Conservation (phyloP, 2,888 invertebrate genomes). For the Drepanosiphum platanoidis region DNA sequence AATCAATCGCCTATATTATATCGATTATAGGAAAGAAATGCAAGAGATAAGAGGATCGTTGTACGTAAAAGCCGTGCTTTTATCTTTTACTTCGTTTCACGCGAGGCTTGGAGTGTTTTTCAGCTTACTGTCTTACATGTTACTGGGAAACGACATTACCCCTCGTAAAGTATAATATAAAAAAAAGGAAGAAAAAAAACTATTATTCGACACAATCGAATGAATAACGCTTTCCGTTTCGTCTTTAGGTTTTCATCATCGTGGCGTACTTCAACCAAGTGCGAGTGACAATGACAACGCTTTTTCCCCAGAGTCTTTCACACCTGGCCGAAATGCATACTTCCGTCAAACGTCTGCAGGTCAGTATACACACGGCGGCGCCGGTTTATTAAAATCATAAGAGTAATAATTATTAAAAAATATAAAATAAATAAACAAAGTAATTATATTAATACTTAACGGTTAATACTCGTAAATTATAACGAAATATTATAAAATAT, state of each 20-base stretch:
- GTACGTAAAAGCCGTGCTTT: slow-evolving; percentile 74
- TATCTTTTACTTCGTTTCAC: slow-evolving; percentile 83
- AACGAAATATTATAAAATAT: too few species aligned
- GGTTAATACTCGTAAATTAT: too few species aligned
- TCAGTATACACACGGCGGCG: too few species aligned
- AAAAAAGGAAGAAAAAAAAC: too few species aligned
- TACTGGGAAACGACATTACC: slow-evolving; percentile 75
- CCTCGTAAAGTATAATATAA: slow-evolving; percentile 75
- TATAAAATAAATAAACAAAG: too few species aligned
- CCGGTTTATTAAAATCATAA: too few species aligned
- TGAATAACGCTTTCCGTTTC: too few species aligned
- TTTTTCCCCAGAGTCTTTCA: slow-evolving; percentile 85
- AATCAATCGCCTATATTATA: not conserved
- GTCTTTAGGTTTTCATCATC: slow-evolving; percentile 76
- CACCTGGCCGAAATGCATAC: slow-evolving; percentile 83
- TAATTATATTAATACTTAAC: too few species aligned
- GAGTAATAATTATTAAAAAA: too few species aligned
- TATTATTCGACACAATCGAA: not conserved
- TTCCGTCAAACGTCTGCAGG: slow-evolving; percentile 74
- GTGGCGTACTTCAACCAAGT: slow-evolving; percentile 90
- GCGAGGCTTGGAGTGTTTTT: slow-evolving; percentile 82
- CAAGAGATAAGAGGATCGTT: slow-evolving; percentile 78
- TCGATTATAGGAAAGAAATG: slow-evolving; percentile 73
- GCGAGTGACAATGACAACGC: slow-evolving; percentile 86
- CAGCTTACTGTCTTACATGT: slow-evolving; percentile 76